Evolutionary conservation across 2,888 invertebrate species (phyloP).

Genomic region (Keiferia lycopersicella): DNA sequence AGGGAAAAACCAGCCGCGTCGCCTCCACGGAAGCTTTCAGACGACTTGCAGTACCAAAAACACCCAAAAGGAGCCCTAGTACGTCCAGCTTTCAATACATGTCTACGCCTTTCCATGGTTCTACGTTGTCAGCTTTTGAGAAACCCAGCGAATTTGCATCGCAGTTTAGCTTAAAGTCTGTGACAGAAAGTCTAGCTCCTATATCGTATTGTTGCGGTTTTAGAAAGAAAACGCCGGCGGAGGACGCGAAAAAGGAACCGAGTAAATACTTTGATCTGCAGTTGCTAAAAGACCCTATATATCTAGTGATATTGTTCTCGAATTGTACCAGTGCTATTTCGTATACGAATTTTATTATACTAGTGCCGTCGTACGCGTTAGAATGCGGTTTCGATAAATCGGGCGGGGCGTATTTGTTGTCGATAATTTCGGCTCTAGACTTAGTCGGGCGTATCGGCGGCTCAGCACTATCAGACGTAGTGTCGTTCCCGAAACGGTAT

Average conservation of each 20-base stretch:
- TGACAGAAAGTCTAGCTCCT: constrained; percentile 80
- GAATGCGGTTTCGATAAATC: constrained; percentile 86
- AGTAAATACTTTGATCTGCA: constrained; percentile 88
- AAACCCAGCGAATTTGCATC: constrained; percentile 90
- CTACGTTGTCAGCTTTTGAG: constrained; percentile 88
- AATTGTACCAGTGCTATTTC: constrained; percentile 93
- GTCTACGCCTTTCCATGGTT: constrained; percentile 92
- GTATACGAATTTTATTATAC: constrained; percentile 92
- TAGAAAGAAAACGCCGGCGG: constrained; percentile 56
- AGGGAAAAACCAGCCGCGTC: constrained; percentile 73
- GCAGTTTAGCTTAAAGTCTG: constrained; percentile 87
- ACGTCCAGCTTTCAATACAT: constrained; percentile 92
- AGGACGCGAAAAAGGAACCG: constrained; percentile 62
- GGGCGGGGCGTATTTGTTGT: constrained; percentile 86
- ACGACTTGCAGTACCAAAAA: constrained; percentile 65
- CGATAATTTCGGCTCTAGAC: constrained; percentile 90
- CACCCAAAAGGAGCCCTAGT: constrained; percentile 86
- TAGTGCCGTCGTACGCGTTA: constrained; percentile 89
- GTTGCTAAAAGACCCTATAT: constrained; percentile 88
- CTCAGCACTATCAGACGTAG: constrained; percentile 90
- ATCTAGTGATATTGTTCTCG: constrained; percentile 90
- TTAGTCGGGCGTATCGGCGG: constrained; percentile 92
- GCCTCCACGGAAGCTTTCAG: constrained; percentile 66
- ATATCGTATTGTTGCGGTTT: constrained; percentile 67
- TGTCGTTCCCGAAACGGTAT: constrained; percentile 88